Conservation (phyloP, 2,113 vertebrate genomes). For the Pristiophorus japonicus region DNA sequence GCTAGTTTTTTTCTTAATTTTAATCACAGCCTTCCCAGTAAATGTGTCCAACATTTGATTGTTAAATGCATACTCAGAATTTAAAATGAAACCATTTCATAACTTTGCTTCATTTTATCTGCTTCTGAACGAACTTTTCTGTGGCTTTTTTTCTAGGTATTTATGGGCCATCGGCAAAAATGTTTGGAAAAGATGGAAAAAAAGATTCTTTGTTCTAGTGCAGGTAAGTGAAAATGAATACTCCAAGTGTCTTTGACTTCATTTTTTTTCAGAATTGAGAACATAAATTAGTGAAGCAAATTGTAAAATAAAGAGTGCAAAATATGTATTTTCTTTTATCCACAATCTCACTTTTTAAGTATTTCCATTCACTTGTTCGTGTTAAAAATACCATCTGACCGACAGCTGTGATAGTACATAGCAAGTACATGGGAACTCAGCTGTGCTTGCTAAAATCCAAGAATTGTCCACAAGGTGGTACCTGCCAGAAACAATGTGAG, state of each 20-base stretch:
- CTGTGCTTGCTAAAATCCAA: background rate
- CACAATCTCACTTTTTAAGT: background rate
- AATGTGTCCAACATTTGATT: no score
- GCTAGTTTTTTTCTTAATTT: no score
- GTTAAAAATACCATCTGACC: background rate
- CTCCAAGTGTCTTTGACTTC: background rate
- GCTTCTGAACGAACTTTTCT: background rate
- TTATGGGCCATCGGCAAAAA: slow-evolving; percentile 96
- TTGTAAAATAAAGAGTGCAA: background rate
- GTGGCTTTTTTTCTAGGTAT: slow-evolving; percentile 64
- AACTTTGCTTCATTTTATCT: background rate
- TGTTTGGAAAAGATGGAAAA: slow-evolving; percentile 99
- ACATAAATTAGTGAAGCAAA: background rate
- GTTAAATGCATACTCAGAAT: background rate
- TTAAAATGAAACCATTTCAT: background rate
- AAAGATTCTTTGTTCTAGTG: slow-evolving; percentile 93
- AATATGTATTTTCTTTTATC: background rate
- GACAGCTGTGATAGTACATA: background rate
- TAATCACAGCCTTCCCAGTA: no score
- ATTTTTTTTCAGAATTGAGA: background rate
- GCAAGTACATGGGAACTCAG: background rate
- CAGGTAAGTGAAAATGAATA: slow-evolving; percentile 67
- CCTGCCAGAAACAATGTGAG: background rate
- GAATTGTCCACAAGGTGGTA: background rate
- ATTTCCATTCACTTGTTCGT: background rate